These are phyloP conservation scores for Ophonus ardosiacus DNA, from an alignment of 2,888 invertebrate genomes.

Conservation along the genomic window DNA sequence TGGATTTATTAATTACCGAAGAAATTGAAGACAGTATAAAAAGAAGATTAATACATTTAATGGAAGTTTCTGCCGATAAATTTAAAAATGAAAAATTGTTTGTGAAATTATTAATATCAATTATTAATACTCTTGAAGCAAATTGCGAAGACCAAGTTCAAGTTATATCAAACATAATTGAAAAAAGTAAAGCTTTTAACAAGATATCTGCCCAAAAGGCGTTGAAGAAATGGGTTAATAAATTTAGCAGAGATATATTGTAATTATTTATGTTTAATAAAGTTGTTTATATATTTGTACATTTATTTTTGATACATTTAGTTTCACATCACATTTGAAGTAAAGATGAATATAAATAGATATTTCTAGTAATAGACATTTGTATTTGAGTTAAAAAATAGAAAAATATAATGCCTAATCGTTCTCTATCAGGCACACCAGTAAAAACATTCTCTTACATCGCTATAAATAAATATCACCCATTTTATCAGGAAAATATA, in stretches of 20 bases:
- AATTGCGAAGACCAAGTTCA: constrained; percentile 52
- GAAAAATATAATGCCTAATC: constrained; percentile 34
- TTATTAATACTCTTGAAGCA: constrained; percentile 60
- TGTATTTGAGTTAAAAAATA: constrained; percentile 5
- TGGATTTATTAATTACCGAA: constrained; percentile 32
- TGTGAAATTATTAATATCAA: constrained; percentile 65
- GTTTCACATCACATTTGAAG: constrained; percentile 28
- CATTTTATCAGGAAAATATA: constrained; percentile 33
- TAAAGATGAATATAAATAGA: constrained; percentile 18
- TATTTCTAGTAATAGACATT: constrained; percentile 19
- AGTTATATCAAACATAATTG: constrained; percentile 47
- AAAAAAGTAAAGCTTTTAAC: constrained; percentile 52
- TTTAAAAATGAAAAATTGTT: constrained; percentile 64
- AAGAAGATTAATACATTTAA: constrained; percentile 58
- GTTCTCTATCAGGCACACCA: constrained; percentile 18
- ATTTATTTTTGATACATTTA: constrained; percentile 10
- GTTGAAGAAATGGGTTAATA: constrained; percentile 32
- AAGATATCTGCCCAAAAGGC: constrained; percentile 47
- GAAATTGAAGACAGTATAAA: constrained; percentile 35
- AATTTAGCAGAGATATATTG: constrained; percentile 29
- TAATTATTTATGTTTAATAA: constrained; percentile 18
- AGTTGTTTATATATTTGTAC: constrained; percentile 9
- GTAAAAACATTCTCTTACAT: constrained; percentile 15
- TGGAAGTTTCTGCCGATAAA: constrained; percentile 59
- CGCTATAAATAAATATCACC: constrained; percentile 31